These are phyloP conservation scores for Sesia apiformis DNA, from an alignment of 2,888 invertebrate genomes.

Conservation along the genomic window DNA sequence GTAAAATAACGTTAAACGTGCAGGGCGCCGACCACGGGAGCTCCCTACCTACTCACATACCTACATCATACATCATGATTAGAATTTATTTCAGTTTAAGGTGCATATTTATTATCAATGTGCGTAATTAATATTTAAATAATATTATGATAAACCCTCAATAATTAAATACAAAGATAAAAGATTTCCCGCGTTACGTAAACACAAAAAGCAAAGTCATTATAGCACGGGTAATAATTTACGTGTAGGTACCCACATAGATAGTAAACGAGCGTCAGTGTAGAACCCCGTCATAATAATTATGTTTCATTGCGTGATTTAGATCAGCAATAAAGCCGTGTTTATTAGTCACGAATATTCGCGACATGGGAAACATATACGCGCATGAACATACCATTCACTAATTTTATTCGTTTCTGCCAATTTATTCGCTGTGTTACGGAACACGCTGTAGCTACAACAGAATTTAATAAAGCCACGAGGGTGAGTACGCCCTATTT, in stretches of 20 bases:
- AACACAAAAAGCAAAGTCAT: too few relatives aligned
- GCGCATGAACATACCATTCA: conserved; percentile 30
- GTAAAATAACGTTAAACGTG: conserved; percentile 34
- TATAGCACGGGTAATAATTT: too few relatives aligned
- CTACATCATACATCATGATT: conserved; percentile 3
- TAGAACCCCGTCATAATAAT: conserved; percentile 30
- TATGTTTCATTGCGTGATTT: conserved; percentile 41
- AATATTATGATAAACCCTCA: too few relatives aligned
- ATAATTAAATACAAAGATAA: conserved; percentile 3
- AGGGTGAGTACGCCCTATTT: conserved; percentile 59
- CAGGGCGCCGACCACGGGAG: conserved; percentile 8
- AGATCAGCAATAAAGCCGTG: conserved; percentile 39
- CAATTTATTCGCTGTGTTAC: neutral
- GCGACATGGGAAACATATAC: conserved; percentile 31
- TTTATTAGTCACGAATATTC: conserved; percentile 49
- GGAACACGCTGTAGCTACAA: conserved; percentile 33
- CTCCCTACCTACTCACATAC: conserved; percentile 2
- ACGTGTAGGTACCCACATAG: conserved; percentile 13
- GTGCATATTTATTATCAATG: too few relatives aligned
- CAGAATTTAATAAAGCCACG: conserved; percentile 57
- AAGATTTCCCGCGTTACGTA: conserved; percentile 3
- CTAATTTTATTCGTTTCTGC: conserved; percentile 17
- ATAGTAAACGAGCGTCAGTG: conserved; percentile 23
- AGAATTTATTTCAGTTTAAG: neutral
- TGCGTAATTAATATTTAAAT: too few relatives aligned